Evolutionary conservation across 2,797 vertebrate species (phyloP), one percentile per base, ranked within the genome.

Genomic region (Hippopotamyrus pictus): DNA sequence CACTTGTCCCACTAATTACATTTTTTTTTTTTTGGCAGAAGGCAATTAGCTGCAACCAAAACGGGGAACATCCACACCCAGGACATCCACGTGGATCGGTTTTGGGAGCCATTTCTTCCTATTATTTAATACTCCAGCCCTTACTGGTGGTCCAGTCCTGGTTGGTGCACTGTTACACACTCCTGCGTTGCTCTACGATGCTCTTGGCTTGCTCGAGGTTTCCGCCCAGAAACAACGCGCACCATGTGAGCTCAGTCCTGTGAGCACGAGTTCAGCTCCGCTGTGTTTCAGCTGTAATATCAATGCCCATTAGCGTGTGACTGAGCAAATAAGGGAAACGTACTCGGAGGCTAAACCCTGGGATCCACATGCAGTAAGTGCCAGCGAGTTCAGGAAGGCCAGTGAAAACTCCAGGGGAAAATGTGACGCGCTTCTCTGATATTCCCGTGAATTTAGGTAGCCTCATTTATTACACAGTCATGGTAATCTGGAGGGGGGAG

Each of bases 1-100:
- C 33, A 46, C 46, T 85, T 46, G 88, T 83, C 54, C 19, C 54
- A 19, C 88, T 89, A 89, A 89, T 89, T 85, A 89, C 51, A 59
- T 76, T 73, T 50, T 88, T 73, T 33, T 65, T 73, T 65, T 85
- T 53, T 82, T 12, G 25, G 14, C 41, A 85, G 76, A 62, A 50
- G 29, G 88, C 76, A 89, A 89, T 84, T 89, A 84, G 7, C 79
- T 46, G 88, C 88, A 89, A 46, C 37, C 54, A 29, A 29, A 65
- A 85, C 41, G 62, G 37, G 17, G 76, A 62, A 50, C 88, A 89
- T 46, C 41, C 41, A 62, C 11, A 29, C 41, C 41, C 76, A 86
- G 25, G 7, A 2, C 11, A 12, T 84, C n/a, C 37, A 29, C 5
- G 22, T 46, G 54, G 19, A 14, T 22, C 51, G 41, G n/a, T 46